Percentiles rank a stretch among this genome's conserved stretches.
phyloP scores from a whole-genome alignment of 2,888 invertebrate species.

The Drosophila subsilvestris region DNA sequence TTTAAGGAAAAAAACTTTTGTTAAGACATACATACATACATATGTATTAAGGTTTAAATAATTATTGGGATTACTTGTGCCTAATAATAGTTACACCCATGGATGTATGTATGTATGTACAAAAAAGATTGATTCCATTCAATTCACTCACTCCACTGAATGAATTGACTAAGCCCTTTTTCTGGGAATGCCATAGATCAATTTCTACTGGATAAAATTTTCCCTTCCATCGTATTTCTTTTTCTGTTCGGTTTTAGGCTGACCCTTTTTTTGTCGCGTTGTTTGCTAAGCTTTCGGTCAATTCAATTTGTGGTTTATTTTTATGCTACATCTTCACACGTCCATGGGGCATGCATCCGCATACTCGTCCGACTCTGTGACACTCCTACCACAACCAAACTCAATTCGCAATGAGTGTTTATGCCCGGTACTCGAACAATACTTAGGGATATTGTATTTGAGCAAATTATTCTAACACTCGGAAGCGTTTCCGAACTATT shows the following conservation, averaged over 20 bases:
- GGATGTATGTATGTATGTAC: neutral
- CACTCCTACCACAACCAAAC: too few relatives aligned
- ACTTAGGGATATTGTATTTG: too few relatives aligned
- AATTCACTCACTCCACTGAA: neutral
- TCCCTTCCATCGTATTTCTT: neutral
- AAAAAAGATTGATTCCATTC: neutral
- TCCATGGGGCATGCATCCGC: neutral
- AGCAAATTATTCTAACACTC: too few relatives aligned
- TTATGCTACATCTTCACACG: conserved; percentile 20
- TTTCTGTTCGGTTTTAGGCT: conserved; percentile 7
- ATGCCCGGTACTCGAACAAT: neutral
- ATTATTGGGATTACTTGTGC: neutral
- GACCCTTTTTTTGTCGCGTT: conserved; percentile 5
- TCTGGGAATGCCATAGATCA: neutral
- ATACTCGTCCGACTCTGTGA: too few relatives aligned
- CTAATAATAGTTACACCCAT: neutral
- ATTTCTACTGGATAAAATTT: conserved; percentile 23
- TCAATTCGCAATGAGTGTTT: neutral
- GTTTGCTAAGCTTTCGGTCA: conserved; percentile 33
- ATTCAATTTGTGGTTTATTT: conserved; percentile 60
- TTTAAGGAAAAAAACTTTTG: neutral
- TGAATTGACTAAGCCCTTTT: conserved; percentile 7
- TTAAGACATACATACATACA: too few relatives aligned
- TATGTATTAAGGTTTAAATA: neutral
- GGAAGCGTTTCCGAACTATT: too few relatives aligned